These are phyloP conservation scores for Iphiclides podalirius DNA, from an alignment of 2,888 invertebrate genomes.

Conservation along the genomic window DNA sequence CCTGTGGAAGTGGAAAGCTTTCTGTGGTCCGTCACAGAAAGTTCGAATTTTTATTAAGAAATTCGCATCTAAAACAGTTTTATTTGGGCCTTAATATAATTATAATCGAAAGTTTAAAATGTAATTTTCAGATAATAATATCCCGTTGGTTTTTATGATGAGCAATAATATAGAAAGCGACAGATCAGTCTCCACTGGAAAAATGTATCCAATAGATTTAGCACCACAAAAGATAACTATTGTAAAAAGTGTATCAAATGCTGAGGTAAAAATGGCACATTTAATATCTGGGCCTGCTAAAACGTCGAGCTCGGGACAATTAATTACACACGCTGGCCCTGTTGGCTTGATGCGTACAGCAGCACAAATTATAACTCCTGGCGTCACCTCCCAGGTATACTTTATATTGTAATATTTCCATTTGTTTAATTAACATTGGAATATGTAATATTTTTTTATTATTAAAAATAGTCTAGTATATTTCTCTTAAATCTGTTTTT, in stretches of 20 bases:
- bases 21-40: constrained; percentile 22
- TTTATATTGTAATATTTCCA: neutral
- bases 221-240: constrained; percentile 76
- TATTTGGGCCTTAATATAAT: too few relatives aligned
- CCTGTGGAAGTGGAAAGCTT: constrained; percentile 26
- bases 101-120: neutral
- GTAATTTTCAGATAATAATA: constrained; percentile 5
- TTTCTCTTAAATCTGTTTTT: too few relatives aligned
- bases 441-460: too few relatives aligned
- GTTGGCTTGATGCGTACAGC: constrained; percentile 70
- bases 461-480: too few relatives aligned
- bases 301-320: constrained; percentile 56
- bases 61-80: constrained; percentile 12
- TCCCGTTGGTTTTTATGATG: constrained; percentile 46
- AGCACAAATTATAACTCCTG: constrained; percentile 68
- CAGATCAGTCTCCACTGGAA: constrained; percentile 76
- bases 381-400: constrained; percentile 65
- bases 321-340: constrained; percentile 60
- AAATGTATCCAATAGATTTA: constrained; percentile 79
- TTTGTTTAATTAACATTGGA: too few relatives aligned
- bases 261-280: constrained; percentile 74
- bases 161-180: constrained; percentile 76
- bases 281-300: constrained; percentile 64
- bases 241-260: constrained; percentile 67
- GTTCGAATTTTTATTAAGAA: constrained; percentile 27